Conservation (phyloP, 1,140 invertebrate species). For the Wiebesia pumilae region DNA sequence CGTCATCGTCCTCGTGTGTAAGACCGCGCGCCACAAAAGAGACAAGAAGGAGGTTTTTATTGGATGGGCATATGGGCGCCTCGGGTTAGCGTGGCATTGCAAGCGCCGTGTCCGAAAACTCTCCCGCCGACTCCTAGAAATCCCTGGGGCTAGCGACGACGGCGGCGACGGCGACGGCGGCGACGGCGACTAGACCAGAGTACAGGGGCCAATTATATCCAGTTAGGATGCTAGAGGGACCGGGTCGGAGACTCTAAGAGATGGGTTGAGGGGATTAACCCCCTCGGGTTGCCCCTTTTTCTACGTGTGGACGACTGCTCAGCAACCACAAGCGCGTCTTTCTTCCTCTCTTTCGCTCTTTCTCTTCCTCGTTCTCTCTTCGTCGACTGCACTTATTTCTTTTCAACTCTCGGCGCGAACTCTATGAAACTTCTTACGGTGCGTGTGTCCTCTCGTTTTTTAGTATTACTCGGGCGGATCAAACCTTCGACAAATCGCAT, state of each 20-base stretch:
- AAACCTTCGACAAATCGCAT: background rate
- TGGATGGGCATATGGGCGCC: constrained; percentile 66
- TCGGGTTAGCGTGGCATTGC: constrained; percentile 44
- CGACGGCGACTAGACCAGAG: constrained; percentile 61
- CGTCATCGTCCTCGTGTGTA: background rate
- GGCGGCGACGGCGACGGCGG: constrained; percentile 33
- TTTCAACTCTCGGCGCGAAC: no score
- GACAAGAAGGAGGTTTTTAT: constrained; percentile 67
- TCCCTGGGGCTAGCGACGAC: constrained; percentile 63
- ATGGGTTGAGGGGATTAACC: constrained; percentile 63
- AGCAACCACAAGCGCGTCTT: constrained; percentile 43
- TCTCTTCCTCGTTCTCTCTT: background rate
- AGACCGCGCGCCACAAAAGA: background rate
- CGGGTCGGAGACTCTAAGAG: constrained; percentile 58
- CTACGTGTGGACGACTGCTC: constrained; percentile 23
- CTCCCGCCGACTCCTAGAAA: constrained; percentile 71
- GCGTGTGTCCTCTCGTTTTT: no score
- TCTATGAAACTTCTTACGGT: background rate
- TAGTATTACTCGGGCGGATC: no score
- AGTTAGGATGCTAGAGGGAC: constrained; percentile 54
- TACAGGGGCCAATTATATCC: constrained; percentile 70
- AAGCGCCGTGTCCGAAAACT: constrained; percentile 54
- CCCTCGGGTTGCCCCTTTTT: constrained; percentile 59
- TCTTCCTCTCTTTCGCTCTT: background rate
- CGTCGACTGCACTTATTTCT: background rate